Base-by-base conservation (phyloP, 2,888 invertebrate species). In the Ophion ellenae region DNA sequence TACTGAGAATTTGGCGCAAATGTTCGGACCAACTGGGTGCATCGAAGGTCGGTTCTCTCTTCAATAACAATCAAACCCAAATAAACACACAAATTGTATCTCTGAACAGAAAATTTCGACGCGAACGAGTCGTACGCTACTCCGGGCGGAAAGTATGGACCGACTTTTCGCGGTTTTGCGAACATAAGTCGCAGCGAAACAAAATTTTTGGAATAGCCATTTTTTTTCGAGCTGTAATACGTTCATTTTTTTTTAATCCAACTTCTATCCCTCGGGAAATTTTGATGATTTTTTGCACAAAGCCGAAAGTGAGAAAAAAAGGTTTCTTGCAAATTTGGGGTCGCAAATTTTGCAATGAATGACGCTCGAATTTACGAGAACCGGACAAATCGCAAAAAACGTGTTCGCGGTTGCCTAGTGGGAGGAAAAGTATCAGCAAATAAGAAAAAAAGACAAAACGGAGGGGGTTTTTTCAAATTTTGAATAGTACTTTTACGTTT, bases 11-110 rank as follows among this genome's bases (percentile, higher is more conserved):
- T 90, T 93, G 88, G 87, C 90, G 82, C 89, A 89, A 75, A 87
- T 94, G 83, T 94, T 94, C 89, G 94, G 92, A 89, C 91, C 92
- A 86, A 91, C 92, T 59, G 91, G 92, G 89, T 94, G 94, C 89
- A 90, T 94, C 64, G 92, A 93, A 94, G 94, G 94, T 94, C 93
- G 91, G 92, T 92, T 81, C 81, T 88, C 88, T 87, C 74, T 89
- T 78, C 78, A 88, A 88, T 81, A 81, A 78, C 84, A 81, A 78
- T 71, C 53, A 53, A 86, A 73, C 66, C 83, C 70, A 73, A 57
- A 36, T 47, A 71, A 67, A 74, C 70, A 53, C 61, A 10, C 71
- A 47, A 66, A n/a, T 77, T 78, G 17, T 61, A 53, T 53, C 14
- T 40, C 53, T 36, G 20, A 61, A 61, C 20, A 20, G 61, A 20